Evolutionary conservation across 2,888 invertebrate genomes (phyloP).

Genomic region (Megastigmus dorsalis): DNA sequence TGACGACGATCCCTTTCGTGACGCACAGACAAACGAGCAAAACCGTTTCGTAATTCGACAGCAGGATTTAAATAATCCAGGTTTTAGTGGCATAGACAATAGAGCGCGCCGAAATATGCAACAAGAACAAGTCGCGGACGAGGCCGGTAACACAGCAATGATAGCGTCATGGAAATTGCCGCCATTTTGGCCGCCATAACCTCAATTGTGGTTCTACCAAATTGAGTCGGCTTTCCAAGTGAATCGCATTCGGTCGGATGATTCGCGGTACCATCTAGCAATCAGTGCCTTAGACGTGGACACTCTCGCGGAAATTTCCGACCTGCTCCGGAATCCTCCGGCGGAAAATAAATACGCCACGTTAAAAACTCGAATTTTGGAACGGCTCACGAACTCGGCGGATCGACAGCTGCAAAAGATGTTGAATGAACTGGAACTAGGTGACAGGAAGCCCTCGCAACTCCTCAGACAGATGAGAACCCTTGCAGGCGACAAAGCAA

Average conservation of each 20-base stretch:
- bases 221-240: constrained; percentile 11
- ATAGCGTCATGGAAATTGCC: no score
- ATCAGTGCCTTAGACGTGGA: not conserved
- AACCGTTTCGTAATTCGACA: no score
- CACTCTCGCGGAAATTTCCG: not conserved
- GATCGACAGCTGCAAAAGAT: not conserved
- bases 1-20: no score
- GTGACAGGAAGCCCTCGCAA: not conserved
- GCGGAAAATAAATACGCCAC: not conserved
- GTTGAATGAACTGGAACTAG: not conserved
- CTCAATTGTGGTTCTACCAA: constrained; percentile 12
- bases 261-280: not conserved
- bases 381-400: not conserved
- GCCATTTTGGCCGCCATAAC: not conserved
- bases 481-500: not conserved
- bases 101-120: no score
- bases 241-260: not conserved
- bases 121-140: no score
- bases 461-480: not conserved
- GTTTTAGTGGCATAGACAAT: no score
- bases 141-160: no score
- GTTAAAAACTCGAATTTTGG: not conserved
- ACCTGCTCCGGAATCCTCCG: not conserved
- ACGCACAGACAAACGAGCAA: no score
- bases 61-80: no score